Percentiles rank a stretch among this genome's conserved stretches.
These are phyloP conservation scores for Fissipunctia ypsillon DNA, from an alignment of 2,888 invertebrate species.

Conservation along the genomic window DNA sequence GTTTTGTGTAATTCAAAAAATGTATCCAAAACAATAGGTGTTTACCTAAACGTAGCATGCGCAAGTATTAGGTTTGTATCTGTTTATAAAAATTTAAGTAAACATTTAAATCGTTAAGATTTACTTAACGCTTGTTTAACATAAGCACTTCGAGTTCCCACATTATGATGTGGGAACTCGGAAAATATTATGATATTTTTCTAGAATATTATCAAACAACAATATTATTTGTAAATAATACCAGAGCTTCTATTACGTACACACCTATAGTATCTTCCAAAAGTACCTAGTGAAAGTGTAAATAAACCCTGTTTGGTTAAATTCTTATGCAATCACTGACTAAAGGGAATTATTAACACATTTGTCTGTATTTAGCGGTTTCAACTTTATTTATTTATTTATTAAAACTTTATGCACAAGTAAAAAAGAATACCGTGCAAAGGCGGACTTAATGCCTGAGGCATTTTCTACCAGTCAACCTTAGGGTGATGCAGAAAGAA, in stretches of 20 bases:
- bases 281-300: too few relatives aligned
- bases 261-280: not conserved
- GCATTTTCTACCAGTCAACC: too few relatives aligned
- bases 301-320: not conserved
- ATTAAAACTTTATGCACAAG: too few relatives aligned
- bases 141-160: too few relatives aligned
- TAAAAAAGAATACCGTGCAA: too few relatives aligned
- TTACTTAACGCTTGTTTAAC: not conserved
- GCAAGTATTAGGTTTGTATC: not conserved
- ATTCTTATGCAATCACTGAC: not conserved
- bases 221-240: not conserved
- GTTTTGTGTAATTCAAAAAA: slow-evolving; percentile 7
- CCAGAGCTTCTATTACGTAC: not conserved
- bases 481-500: too few relatives aligned
- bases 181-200: slow-evolving; percentile 10
- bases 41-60: slow-evolving; percentile 2
- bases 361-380: too few relatives aligned
- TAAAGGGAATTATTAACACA: not conserved
- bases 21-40: slow-evolving; percentile 10
- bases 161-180: too few relatives aligned
- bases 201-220: not conserved
- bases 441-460: too few relatives aligned
- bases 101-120: not conserved
- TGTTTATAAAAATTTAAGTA: not conserved
- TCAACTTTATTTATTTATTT: too few relatives aligned